Base-by-base conservation (phyloP, 2,113 vertebrate genomes). In the Silurus glanis region DNA sequence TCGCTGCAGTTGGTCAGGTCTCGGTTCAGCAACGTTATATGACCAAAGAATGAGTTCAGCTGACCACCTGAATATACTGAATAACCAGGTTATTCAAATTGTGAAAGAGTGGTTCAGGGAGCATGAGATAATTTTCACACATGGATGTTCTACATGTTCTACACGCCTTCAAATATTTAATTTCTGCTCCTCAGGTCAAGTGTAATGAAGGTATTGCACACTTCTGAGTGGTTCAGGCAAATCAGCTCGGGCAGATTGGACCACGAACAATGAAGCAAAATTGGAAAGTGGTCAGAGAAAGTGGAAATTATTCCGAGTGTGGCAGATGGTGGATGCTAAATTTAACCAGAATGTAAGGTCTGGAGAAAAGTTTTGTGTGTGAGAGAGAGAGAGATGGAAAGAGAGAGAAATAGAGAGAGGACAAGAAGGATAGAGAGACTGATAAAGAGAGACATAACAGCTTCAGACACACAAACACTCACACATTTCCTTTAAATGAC, bases 251-350 rank as follows among this genome's bases (percentile, higher is more conserved):
- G 71, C 2, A 0, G 69, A 47, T 10, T 72, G 69, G 47, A 74
- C 21, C 37, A 47, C 6, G 69, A 72, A 72, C 17, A 37, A 7
- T 71, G 67, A 9, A 37, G 9, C 45, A 72, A 21, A 72, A 49
- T 72, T 72, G 49, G 69, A 72, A 72, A 9, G 16, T 9, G 17
- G 21, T 5, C 47, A 3, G 45, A 72, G 69, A 72, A 47, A 47
- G 4, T 49, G 45, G 45, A 49, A 72, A 49, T 72, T 21, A 72
- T 72, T 49, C 71, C 10, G 17, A 74, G 71, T 51, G 1, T 45
- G 45, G 47, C 71, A 74, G 45, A 74, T 74, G 71, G 71, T 13
- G 69, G 37, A 72, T 47, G 21, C 71, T 74, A 51, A 74, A 74
- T 74, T 74, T 74, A 51, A 51, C 9, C 2, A 23, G 45, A 51